Base-by-base conservation (phyloP, 2,113 vertebrate species). In the Oophaga pumilio region DNA sequence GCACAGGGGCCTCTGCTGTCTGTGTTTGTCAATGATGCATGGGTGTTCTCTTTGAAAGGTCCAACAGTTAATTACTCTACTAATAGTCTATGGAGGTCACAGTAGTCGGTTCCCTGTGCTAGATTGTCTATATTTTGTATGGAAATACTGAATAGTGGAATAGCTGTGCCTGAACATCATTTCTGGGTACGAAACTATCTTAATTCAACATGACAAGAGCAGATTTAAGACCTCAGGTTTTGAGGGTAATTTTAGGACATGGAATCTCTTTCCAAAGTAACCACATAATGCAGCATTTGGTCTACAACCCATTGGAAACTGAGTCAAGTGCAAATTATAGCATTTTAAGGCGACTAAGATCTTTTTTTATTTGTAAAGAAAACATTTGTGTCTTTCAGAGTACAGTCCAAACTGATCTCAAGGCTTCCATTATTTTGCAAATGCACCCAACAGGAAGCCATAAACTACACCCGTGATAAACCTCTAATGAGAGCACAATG, bases 311-410 rank as follows among this genome's bases (percentile, higher is more conserved):
- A 87, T 88, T 95, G 94, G 93, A 94, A 95, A 94, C 90, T 85
- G 91, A 94, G 89, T 95, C 93, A 89, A 91, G 93, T 92, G 93
- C 92, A 96, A 96, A 96, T 96, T 95, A 95, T 92, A 96, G 94
- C 90, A 94, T 93, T 95, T 94, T 89, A 93, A 92, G 94, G 95
- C 93, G 93, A 93, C 95, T 78, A 94, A 94, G 94, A 95, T 96
- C 93, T 93, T 93, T 95, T 95, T 94, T 93, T 88, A 88, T 84
- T 84, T 88, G 81, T 76, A 91, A 93, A 94, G 93, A 94, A 95
- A 95, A 95, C 93, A 95, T 94, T 92, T 94, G 87, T 85, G 89
- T 93, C 90, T 94, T 93, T 94, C 92, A 50, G 92, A 93, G 82
- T 92, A 93, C 93, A 93, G 95, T 86, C 92, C 91, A 91, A 92